phyloP scores from a whole-genome alignment of 2,797 vertebrate genomes.

The Emys orbicularis region DNA sequence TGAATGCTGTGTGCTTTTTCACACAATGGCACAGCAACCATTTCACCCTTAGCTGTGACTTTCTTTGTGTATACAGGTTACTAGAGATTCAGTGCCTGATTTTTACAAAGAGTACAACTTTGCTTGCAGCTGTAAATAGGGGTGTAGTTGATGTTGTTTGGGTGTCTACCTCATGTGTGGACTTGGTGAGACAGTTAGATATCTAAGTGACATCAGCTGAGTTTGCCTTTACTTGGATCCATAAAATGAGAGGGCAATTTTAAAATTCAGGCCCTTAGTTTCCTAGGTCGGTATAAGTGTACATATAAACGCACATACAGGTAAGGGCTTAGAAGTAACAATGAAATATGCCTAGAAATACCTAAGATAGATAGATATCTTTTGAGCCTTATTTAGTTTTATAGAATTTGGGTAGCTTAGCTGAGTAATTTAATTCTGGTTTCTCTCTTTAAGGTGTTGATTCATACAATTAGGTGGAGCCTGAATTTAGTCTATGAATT shows the following conservation, averaged over 20 bases:
- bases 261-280: neutral
- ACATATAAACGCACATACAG: neutral
- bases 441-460: constrained; percentile 26
- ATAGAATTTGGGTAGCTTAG: neutral
- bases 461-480: constrained; percentile 17
- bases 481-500: constrained; percentile 56
- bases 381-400: neutral
- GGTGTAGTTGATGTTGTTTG: constrained; percentile 62
- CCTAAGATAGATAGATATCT: neutral
- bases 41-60: neutral
- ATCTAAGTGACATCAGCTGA: constrained; percentile 45
- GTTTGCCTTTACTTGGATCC: constrained; percentile 53
- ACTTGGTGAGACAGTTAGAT: constrained; percentile 65
- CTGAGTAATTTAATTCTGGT: constrained; percentile 1
- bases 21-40: neutral
- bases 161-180: constrained; percentile 69
- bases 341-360: neutral
- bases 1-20: neutral
- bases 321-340: neutral
- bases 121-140: constrained; percentile 44
- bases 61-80: neutral
- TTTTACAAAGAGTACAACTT: constrained; percentile 56
- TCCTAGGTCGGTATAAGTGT: neutral
- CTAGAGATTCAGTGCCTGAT: constrained; percentile 59
- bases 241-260: constrained; percentile 2